Base-by-base conservation (phyloP, 2,888 invertebrate species). In the Lamproptera curius region DNA sequence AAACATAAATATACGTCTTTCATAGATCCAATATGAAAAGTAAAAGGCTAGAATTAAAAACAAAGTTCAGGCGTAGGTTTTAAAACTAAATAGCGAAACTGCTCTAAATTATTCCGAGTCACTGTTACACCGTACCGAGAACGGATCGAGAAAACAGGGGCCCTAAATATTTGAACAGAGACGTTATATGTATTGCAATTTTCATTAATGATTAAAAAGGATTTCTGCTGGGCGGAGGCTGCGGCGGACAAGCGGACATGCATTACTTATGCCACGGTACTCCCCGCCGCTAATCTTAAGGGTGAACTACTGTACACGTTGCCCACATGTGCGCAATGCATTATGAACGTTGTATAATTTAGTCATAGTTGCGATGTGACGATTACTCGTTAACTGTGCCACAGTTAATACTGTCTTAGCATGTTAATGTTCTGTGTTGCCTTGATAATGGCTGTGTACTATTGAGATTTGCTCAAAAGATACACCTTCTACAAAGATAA, bases 121-220 rank as follows among this genome's bases (percentile, higher is more conserved):
- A 63, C 83, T 83, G 83, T 85, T 85, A 86, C 79, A 52, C 53
- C 58, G 54, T 60, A 60, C 65, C 62, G 68, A 54, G 56, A 56
- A 51, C 36, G 55, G 55, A 57, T 57, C 42, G 70, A 73, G 75
- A 76, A 76, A 79, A 82, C 84, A 82, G 77, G 73, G 67, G 59
- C 57, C 59, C 63, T 85, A 71, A 85, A 86, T 86, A 86, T 85
- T 86, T 80, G 73, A 85, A 68, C 70, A 61, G 60, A 67, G 63
- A 74, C 76, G 80, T 84, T 84, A 85, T 85, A 84, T 84, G 81
- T 84, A 87, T 84, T 84, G 86, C 82, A 85, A 83, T 85, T 84
- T 83, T 77, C 77, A 83, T 85, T 80, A 85, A 83, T 79, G 65
- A 80, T 78, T 82, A 78, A 85, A 69, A 67, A 67, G 72, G 70